phyloP scores from a whole-genome alignment of 23 tunicate species.

The Ciona savignyi region DNA sequence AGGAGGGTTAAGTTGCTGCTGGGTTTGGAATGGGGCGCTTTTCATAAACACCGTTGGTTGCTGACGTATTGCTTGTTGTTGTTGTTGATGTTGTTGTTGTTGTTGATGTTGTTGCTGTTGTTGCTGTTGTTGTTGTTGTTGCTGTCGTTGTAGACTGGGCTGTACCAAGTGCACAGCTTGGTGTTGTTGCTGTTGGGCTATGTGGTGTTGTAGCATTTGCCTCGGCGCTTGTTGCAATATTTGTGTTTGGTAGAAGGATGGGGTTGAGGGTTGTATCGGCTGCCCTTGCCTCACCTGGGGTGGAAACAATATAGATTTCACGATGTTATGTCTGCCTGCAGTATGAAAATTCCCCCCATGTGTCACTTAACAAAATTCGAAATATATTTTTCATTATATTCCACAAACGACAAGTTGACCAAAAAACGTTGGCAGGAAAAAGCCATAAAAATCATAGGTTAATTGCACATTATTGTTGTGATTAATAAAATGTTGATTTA shows the following conservation, averaged over 20 bases:
- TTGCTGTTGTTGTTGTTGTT: conserved; percentile 2
- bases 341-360: no score
- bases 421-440: no score
- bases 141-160: neutral
- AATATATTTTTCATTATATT: no score
- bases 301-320: no score
- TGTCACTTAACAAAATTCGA: no score
- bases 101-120: neutral
- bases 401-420: no score
- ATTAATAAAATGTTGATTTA: no score
- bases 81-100: conserved; percentile 11
- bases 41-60: conserved; percentile 14
- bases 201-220: conserved; percentile 12
- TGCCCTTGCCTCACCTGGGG: neutral
- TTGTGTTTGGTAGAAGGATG: conserved; percentile 1
- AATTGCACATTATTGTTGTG: no score
- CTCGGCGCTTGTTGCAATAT: conserved; percentile 18
- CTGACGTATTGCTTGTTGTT: neutral
- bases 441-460: no score
- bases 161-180: conserved; percentile 8
- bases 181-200: conserved; percentile 7
- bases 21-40: neutral
- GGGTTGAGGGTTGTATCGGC: neutral
- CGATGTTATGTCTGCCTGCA: no score
- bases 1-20: conserved; percentile 8